Conservation (phyloP, 2,888 invertebrate genomes). For the Ochropacha duplaris region DNA sequence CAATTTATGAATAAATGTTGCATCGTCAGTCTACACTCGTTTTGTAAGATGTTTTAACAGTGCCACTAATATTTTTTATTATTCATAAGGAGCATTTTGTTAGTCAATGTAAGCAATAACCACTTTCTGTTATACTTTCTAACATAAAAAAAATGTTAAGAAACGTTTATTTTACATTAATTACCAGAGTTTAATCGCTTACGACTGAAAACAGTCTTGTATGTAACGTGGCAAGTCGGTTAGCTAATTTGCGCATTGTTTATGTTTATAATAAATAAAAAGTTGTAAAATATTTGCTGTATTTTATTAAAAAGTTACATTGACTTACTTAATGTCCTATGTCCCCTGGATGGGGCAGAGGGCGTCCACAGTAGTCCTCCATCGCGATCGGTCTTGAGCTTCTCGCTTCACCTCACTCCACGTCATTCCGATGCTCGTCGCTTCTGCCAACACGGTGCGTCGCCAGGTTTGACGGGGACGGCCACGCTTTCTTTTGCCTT, state of each 20-base stretch:
- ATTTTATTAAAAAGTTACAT: slow-evolving; percentile 12
- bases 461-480: no score
- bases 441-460: no score
- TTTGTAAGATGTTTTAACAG: slow-evolving; percentile 46
- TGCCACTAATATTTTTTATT: slow-evolving; percentile 63
- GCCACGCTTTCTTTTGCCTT: no score
- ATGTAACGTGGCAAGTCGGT: slow-evolving; percentile 58
- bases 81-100: slow-evolving; percentile 65
- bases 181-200: slow-evolving; percentile 49
- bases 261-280: slow-evolving; percentile 78
- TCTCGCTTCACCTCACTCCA: no score
- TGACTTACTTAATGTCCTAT: no score
- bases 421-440: no score
- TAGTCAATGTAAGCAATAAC: slow-evolving; percentile 66
- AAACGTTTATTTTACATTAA: slow-evolving; percentile 50
- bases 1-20: slow-evolving; percentile 16
- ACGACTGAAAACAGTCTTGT: slow-evolving; percentile 38
- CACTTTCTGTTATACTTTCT: slow-evolving; percentile 53
- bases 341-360: no score
- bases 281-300: slow-evolving; percentile 49
- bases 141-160: slow-evolving; percentile 41
- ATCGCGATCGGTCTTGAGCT: no score
- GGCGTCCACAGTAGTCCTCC: no score
- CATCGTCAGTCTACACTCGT: slow-evolving; percentile 26
- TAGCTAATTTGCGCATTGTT: slow-evolving; percentile 78